Percentiles rank a stretch among this genome's conserved stretches.
phyloP scores from a whole-genome alignment of 23 tunicate genomes.

The Oikopleura albicans region DNA sequence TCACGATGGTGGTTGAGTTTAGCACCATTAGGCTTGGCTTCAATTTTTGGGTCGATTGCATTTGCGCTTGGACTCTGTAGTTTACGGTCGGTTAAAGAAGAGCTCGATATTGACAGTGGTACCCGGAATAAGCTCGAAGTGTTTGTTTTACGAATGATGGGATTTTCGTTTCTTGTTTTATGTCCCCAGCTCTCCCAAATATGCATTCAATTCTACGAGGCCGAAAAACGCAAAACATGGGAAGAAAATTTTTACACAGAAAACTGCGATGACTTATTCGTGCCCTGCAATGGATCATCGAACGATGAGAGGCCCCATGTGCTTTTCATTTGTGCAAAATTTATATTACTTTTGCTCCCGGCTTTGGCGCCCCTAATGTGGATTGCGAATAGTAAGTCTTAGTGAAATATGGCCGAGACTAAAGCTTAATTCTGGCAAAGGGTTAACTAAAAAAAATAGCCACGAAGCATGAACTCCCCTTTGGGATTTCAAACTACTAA shows the following conservation, averaged over 20 bases:
- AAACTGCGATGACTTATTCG: neutral
- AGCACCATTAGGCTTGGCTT: neutral
- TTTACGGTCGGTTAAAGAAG: neutral
- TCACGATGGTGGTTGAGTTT: neutral
- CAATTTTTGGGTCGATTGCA: neutral
- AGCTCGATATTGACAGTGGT: neutral
- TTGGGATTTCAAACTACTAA: too few relatives aligned
- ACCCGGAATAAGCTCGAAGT: neutral
- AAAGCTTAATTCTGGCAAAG: too few relatives aligned
- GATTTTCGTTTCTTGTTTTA: neutral
- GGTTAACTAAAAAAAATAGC: too few relatives aligned
- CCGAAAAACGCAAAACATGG: neutral
- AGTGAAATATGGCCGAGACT: too few relatives aligned
- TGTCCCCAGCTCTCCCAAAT: neutral
- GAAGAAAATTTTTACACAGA: neutral
- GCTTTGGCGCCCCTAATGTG: neutral
- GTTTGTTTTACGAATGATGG: neutral
- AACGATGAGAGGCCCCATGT: neutral
- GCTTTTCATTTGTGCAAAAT: neutral
- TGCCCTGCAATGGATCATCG: neutral
- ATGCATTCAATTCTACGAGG: neutral
- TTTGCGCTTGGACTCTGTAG: slow-evolving; percentile 10
- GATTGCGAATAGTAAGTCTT: slow-evolving; percentile 2
- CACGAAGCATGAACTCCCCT: too few relatives aligned
- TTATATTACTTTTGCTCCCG: neutral